Conservation (phyloP, 2,113 vertebrate genomes). For the Lagopus muta region DNA sequence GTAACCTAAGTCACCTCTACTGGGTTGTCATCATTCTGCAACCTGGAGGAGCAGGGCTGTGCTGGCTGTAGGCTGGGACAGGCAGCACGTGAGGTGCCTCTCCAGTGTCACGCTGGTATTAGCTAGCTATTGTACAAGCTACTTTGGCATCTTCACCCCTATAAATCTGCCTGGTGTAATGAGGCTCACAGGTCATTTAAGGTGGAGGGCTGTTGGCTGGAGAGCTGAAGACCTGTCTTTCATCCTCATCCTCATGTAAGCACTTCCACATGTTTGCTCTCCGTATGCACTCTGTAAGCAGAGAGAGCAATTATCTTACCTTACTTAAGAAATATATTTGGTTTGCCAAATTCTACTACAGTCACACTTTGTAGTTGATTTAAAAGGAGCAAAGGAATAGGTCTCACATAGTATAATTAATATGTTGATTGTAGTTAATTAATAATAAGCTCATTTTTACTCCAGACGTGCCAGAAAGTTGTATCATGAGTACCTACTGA, state of each 20-base stretch:
- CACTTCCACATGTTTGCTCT: neutral
- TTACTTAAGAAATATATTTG: neutral
- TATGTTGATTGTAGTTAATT: neutral
- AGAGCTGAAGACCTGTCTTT: neutral
- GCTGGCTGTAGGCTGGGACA: neutral
- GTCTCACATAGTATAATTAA: neutral
- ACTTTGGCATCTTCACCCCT: conserved; percentile 36
- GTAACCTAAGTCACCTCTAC: neutral
- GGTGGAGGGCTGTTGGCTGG: neutral
- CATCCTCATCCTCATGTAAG: neutral
- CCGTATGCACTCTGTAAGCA: neutral
- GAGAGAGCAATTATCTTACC: neutral
- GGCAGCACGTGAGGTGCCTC: conserved; percentile 44
- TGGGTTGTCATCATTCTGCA: neutral
- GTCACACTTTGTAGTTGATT: neutral
- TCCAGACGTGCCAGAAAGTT: neutral
- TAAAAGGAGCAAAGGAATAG: neutral
- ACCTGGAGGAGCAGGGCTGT: neutral
- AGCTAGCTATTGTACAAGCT: conserved; percentile 23
- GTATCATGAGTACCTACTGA: neutral
- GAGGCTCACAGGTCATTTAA: conserved; percentile 53
- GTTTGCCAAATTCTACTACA: neutral
- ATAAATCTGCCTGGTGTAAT: conserved; percentile 26
- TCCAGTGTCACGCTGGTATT: conserved; percentile 32
- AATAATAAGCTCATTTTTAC: neutral